Evolutionary conservation across 1,140 invertebrate species (phyloP).

Genomic region (Aphaenogaster floridana): DNA sequence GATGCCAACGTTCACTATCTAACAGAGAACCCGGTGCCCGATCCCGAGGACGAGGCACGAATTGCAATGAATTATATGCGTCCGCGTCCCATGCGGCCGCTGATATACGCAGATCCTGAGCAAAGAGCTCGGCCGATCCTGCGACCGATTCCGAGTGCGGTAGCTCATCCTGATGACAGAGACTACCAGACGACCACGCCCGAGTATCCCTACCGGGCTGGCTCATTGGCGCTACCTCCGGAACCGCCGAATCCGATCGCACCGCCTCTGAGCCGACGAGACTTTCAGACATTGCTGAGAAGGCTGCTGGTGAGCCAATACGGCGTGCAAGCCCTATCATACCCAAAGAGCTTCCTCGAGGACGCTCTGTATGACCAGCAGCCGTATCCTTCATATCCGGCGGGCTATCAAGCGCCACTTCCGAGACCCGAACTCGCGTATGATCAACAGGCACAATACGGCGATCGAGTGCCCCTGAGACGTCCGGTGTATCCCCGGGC

Average conservation of each 20-base stretch:
- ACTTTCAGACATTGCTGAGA: conserved; percentile 83
- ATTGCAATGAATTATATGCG: conserved; percentile 75
- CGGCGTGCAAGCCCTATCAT: conserved; percentile 82
- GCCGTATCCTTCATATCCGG: conserved; percentile 82
- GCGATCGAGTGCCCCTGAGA: conserved; percentile 83
- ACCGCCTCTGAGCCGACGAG: conserved; percentile 82
- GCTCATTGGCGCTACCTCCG: conserved; percentile 79
- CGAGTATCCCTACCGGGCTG: conserved; percentile 80
- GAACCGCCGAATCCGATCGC: conserved; percentile 84
- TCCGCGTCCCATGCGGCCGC: conserved; percentile 75
- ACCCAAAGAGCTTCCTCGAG: conserved; percentile 84
- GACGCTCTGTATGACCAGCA: conserved; percentile 85
- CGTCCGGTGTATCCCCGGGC: conserved; percentile 74
- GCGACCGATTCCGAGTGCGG: conserved; percentile 69
- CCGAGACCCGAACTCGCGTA: conserved; percentile 85
- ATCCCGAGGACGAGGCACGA: conserved; percentile 77
- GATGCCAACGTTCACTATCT: conserved; percentile 83
- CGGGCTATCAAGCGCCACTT: conserved; percentile 76
- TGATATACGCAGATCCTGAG: conserved; percentile 78
- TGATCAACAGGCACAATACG: conserved; percentile 81
- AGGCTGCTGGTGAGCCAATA: conserved; percentile 84
- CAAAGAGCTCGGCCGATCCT: conserved; percentile 70
- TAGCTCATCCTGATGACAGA: conserved; percentile 77
- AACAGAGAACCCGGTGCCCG: conserved; percentile 77
- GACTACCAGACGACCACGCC: conserved; percentile 78